phyloP scores from a whole-genome alignment of 1,140 invertebrate species.

The Sycobia sp. region DNA sequence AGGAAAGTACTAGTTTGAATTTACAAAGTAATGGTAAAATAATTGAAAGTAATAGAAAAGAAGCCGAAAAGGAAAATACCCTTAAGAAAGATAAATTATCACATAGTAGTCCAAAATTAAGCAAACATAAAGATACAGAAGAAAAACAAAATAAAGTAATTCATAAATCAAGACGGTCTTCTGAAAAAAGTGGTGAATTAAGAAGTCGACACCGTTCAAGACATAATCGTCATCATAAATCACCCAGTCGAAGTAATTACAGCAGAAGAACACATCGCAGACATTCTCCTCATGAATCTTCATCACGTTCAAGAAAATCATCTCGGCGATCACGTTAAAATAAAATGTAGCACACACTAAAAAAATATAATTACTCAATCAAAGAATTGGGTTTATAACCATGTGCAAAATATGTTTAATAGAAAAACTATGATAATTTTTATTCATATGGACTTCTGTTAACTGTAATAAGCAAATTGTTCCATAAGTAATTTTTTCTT shows the following conservation, averaged over 20 bases:
- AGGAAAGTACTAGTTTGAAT: constrained; percentile 22
- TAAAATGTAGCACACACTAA: no score
- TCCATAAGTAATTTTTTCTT: no score
- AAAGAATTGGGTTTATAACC: no score
- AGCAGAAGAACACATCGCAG: constrained; percentile 22
- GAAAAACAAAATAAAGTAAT: constrained; percentile 11
- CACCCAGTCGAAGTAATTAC: constrained; percentile 18
- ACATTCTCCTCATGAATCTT: constrained; percentile 21
- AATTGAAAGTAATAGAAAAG: constrained; percentile 67
- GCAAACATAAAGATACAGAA: neutral
- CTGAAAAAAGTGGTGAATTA: constrained; percentile 1
- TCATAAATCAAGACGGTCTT: constrained; percentile 11
- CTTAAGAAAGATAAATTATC: constrained; percentile 63
- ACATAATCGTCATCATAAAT: constrained; percentile 23
- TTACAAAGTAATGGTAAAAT: constrained; percentile 69
- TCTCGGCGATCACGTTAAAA: constrained; percentile 24
- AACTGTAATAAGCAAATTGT: no score
- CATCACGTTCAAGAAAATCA: constrained; percentile 24
- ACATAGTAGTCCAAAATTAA: constrained; percentile 1
- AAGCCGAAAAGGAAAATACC: constrained; percentile 65
- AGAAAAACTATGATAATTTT: no score
- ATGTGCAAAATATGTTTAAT: no score
- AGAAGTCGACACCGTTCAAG: constrained; percentile 15
- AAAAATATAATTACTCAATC: no score
- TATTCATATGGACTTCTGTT: no score